Evolutionary conservation across 2,888 invertebrate genomes (phyloP).

Genomic region (Automeris io): DNA sequence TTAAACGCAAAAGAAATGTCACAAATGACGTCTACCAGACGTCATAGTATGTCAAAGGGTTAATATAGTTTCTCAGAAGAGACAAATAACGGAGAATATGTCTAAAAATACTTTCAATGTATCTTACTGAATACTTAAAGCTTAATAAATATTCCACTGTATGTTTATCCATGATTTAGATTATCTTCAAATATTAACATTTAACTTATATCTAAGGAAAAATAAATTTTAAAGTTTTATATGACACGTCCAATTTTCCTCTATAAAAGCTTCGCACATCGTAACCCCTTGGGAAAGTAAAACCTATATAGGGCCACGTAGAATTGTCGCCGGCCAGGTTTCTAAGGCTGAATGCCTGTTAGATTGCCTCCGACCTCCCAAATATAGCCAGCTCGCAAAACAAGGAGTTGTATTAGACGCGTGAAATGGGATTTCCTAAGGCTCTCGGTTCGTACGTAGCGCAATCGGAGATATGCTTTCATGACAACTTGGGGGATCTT

Average conservation of each 20-base stretch:
- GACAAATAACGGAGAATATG: too few relatives aligned
- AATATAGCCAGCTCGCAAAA: constrained; percentile 58
- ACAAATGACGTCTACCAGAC: too few relatives aligned
- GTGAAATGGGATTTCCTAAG: constrained; percentile 50
- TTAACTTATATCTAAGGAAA: too few relatives aligned
- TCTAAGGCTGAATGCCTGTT: constrained; percentile 65
- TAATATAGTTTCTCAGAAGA: too few relatives aligned
- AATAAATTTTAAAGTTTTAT: too few relatives aligned
- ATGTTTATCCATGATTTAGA: too few relatives aligned
- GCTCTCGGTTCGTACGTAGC: constrained; percentile 14
- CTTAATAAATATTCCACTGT: too few relatives aligned
- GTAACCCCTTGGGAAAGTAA: constrained; percentile 54
- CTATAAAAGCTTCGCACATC: constrained; percentile 25
- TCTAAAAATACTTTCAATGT: too few relatives aligned
- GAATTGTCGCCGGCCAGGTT: constrained; percentile 44
- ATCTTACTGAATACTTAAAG: too few relatives aligned
- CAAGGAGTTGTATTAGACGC: constrained; percentile 59
- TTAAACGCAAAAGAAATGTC: too few relatives aligned
- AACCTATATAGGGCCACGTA: constrained; percentile 52
- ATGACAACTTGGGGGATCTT: constrained; percentile 19
- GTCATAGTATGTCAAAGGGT: too few relatives aligned
- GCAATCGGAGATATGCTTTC: constrained; percentile 7
- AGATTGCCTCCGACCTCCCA: constrained; percentile 65
- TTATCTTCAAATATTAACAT: too few relatives aligned
- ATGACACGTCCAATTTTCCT: constrained; percentile 29